Evolutionary conservation across 2,797 vertebrate genomes (phyloP), one percentile per base, ranked within the genome.

Genomic region (Leptoclinus maculatus): DNA sequence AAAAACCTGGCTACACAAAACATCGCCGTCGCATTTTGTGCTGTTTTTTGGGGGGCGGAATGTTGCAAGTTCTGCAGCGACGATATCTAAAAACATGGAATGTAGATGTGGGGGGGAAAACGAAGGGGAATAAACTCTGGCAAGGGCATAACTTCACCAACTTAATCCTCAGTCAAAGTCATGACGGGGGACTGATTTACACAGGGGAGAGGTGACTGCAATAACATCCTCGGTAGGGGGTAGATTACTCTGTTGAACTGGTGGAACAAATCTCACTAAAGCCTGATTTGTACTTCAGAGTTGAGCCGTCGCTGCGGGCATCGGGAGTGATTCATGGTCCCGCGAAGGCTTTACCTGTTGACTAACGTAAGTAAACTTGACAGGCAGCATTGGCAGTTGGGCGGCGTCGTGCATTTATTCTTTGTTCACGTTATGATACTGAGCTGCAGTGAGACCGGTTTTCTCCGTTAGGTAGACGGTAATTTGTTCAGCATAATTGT

Each of bases 241-340:
- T 71, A 73, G 77, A 83, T 84, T 88, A 80, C 76, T 72, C 60
- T 76, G 17, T 68, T 74, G 47, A 87, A 84, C 65, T 75, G 57
- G 49, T 27, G 63, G 59, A 84, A 83, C 49, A 78, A 76, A 86
- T 78, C 39, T 67, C 45, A 68, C 67, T 62, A 47, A 34, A 80
- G 51, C 51, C 74, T 66, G 74, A 87, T 66, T 70, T 74, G 67
- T 49, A 60, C 62, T 71, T 58, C 5, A 64, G 54, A 63, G 59
- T 14, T n/a, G 70, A 66, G 71, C 47, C 21, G 45, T 68, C n/a
- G 16, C 66, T 77, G 63, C 32, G 62, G 65, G 68, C 56, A 76
- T 76, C 63, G 13, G 49, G 7, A 59, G 14, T 41, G 51, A 86
- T 78, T 87, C 32, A 75, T 71, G 54, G 21, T 23, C 29, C 66